Conservation (phyloP, 2,113 vertebrate genomes). For the Mionectes macconnelli region DNA sequence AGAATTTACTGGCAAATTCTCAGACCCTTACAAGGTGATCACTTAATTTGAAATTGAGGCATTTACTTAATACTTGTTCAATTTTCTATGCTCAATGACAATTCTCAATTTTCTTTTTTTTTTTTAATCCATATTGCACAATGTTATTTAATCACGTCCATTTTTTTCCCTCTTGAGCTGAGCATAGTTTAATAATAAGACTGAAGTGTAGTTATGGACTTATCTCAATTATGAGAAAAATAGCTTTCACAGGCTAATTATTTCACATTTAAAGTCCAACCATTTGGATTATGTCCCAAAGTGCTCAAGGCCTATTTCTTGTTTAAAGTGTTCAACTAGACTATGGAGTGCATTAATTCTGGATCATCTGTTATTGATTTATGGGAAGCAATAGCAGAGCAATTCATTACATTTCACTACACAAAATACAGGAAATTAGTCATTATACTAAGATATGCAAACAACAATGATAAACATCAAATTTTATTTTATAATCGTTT, state of each 20-base stretch:
- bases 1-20: not conserved
- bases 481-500: not conserved
- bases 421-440: not conserved
- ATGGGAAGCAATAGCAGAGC: not conserved
- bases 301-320: not conserved
- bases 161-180: not conserved
- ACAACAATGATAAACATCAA: not conserved
- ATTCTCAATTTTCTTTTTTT: not conserved
- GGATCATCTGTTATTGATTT: not conserved
- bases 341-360: not conserved
- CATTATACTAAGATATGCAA: not conserved
- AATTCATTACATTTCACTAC: not conserved
- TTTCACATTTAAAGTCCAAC: not conserved
- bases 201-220: not conserved
- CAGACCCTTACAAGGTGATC: not conserved
- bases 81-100: not conserved
- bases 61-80: not conserved
- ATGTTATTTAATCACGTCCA: not conserved
- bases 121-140: not conserved
- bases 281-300: not conserved
- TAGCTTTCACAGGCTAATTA: not conserved
- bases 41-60: not conserved
- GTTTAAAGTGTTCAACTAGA: not conserved
- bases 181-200: not conserved
- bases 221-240: slow-evolving; percentile 29